Evolutionary conservation across 2,888 invertebrate species (phyloP).

Genomic region (Zelleria hepariella): DNA sequence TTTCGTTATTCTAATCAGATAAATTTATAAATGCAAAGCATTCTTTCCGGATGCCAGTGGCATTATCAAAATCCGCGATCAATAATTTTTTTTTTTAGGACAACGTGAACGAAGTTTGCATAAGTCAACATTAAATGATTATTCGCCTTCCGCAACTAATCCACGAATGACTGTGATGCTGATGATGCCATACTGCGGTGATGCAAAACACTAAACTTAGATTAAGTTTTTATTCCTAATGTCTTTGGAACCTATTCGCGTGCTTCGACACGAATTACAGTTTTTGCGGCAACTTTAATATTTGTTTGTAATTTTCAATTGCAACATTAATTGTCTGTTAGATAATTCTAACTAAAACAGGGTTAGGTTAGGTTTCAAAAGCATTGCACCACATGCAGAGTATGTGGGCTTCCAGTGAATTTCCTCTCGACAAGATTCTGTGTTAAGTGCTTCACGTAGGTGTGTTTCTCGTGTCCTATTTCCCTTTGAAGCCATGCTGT

Average conservation of each 20-base stretch:
- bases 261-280: not conserved
- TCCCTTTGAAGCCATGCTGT: constrained; percentile 34
- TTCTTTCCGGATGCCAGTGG: not conserved
- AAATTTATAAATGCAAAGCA: not conserved
- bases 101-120: not conserved
- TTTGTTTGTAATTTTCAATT: not conserved
- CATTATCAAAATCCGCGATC: not conserved
- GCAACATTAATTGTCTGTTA: not conserved
- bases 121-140: not conserved
- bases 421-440: constrained; percentile 19
- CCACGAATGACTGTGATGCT: not conserved
- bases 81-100: not conserved
- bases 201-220: constrained; percentile 13
- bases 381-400: constrained; percentile 4
- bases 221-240: not conserved
- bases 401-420: constrained; percentile 9
- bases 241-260: not conserved
- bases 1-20: not conserved
- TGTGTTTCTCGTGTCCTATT: constrained; percentile 48
- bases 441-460: constrained; percentile 40
- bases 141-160: constrained; percentile 1
- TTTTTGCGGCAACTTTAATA: not conserved
- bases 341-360: not conserved
- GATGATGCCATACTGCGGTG: constrained; percentile 32
- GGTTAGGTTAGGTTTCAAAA: constrained; percentile 2